Conservation (phyloP, 2,797 vertebrate species). For the Cephalopachus bancanus region DNA sequence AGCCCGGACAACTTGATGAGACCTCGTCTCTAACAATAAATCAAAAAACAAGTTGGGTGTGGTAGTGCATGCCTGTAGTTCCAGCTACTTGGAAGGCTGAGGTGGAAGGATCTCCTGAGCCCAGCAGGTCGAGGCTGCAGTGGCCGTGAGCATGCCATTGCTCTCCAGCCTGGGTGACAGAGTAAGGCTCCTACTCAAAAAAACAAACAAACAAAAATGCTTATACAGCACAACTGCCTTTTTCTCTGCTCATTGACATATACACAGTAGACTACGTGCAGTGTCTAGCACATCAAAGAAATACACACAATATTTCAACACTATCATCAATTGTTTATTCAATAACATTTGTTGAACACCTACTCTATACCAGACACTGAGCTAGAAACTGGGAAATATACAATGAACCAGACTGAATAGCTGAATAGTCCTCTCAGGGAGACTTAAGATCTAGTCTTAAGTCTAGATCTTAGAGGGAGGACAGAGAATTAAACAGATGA, state of each 20-base stretch:
- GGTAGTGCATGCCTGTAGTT: no score
- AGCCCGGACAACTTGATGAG: no score
- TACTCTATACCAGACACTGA: neutral
- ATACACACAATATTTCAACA: conserved; percentile 19
- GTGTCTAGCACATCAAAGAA: conserved; percentile 40
- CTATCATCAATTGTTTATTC: conserved; percentile 11
- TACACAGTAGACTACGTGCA: neutral
- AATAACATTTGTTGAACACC: neutral
- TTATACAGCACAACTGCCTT: neutral
- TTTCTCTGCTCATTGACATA: neutral
- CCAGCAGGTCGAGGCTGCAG: no score
- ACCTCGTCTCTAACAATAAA: no score
- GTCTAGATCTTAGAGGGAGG: neutral
- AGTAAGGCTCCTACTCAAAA: no score
- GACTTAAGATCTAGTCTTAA: neutral
- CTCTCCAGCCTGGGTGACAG: no score
- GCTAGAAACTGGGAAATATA: neutral
- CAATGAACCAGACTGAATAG: neutral
- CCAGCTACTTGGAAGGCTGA: no score
- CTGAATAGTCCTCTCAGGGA: neutral
- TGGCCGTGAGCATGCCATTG: no score
- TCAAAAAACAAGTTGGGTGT: no score
- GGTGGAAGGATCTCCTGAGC: no score
- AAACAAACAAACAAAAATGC: neutral
- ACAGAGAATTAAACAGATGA: neutral